A percentile compares a stretch with the other conserved stretches of the same genome.
These are phyloP conservation scores for Drosophila kuntzei DNA, from an alignment of 2,888 invertebrate genomes.

Conservation along the genomic window DNA sequence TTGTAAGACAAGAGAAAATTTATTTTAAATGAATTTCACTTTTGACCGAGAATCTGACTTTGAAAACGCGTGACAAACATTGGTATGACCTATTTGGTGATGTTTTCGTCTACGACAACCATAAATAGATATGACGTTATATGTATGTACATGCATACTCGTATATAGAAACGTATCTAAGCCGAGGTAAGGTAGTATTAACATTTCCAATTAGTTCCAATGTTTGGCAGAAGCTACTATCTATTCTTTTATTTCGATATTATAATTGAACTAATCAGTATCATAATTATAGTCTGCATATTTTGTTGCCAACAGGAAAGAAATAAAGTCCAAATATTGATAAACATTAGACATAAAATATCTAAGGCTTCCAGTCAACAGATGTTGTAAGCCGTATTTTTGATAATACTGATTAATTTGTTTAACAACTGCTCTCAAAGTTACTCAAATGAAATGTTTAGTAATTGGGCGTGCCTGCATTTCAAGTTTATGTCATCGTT, in stretches of 20 bases:
- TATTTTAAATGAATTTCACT: slow-evolving; percentile 52
- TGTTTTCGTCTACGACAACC: slow-evolving; percentile 40
- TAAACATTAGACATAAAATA: background rate
- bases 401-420: background rate
- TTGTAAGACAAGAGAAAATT: background rate
- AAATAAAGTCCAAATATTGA: background rate
- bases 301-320: background rate
- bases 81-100: slow-evolving; percentile 48
- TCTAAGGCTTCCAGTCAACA: slow-evolving; percentile 1
- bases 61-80: slow-evolving; percentile 61
- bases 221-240: background rate
- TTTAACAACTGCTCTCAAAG: slow-evolving; percentile 34
- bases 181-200: slow-evolving; percentile 25
- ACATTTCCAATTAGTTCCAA: background rate
- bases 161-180: slow-evolving; percentile 8
- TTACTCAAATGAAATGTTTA: slow-evolving; percentile 49
- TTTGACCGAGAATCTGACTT: slow-evolving; percentile 34
- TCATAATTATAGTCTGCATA: slow-evolving; percentile 10
- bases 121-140: slow-evolving; percentile 36
- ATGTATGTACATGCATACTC: slow-evolving; percentile 7
- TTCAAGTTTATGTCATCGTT: slow-evolving; percentile 46
- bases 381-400: background rate
- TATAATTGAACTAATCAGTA: background rate
- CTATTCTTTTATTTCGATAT: background rate
- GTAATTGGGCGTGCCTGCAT: slow-evolving; percentile 37